phyloP scores from a whole-genome alignment of 2,888 invertebrate genomes.

The Drosophila monieri region DNA sequence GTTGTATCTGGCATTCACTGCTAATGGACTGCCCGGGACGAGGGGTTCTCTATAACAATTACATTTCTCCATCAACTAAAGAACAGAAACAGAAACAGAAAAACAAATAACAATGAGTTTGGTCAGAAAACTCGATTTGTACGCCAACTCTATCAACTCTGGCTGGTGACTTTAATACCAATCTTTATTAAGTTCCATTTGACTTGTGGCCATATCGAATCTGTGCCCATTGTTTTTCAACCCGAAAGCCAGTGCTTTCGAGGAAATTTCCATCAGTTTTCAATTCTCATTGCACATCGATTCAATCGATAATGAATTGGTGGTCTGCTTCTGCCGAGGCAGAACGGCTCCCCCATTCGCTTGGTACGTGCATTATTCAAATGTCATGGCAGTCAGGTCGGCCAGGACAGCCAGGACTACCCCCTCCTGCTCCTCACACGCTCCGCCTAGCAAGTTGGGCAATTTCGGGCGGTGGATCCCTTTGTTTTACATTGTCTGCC shows the following conservation, averaged over 20 bases:
- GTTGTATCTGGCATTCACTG: slow-evolving; percentile 25
- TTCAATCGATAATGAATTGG: slow-evolving; percentile 68
- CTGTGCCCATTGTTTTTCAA: slow-evolving; percentile 23
- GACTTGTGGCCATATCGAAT: slow-evolving; percentile 14
- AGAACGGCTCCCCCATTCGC: slow-evolving; percentile 24
- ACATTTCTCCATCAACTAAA: slow-evolving; percentile 48
- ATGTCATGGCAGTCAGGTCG: slow-evolving; percentile 41
- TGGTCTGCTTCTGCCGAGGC: slow-evolving; percentile 10
- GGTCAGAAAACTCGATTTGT: slow-evolving; percentile 18
- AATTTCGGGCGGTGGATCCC: slow-evolving; percentile 29
- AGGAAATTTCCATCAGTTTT: slow-evolving; percentile 42
- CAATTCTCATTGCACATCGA: slow-evolving; percentile 43
- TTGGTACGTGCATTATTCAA: slow-evolving; percentile 55
- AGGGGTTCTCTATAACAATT: slow-evolving; percentile 51
- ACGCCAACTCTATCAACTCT: slow-evolving; percentile 32
- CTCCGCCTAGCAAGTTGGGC: slow-evolving; percentile 6
- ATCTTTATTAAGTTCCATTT: slow-evolving; percentile 29
- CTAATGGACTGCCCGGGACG: slow-evolving; percentile 14
- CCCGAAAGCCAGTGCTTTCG: slow-evolving; percentile 6
- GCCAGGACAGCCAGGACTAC: slow-evolving; percentile 8
- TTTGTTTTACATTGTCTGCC: slow-evolving; percentile 22
- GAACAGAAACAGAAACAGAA: slow-evolving; percentile 25
- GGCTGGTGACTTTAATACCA: slow-evolving; percentile 20
- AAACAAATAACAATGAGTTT: slow-evolving; percentile 12
- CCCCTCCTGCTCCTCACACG: slow-evolving; percentile 47